phyloP scores from a whole-genome alignment of 2,888 invertebrate genomes.

The Ommatoiulus sabulosus region DNA sequence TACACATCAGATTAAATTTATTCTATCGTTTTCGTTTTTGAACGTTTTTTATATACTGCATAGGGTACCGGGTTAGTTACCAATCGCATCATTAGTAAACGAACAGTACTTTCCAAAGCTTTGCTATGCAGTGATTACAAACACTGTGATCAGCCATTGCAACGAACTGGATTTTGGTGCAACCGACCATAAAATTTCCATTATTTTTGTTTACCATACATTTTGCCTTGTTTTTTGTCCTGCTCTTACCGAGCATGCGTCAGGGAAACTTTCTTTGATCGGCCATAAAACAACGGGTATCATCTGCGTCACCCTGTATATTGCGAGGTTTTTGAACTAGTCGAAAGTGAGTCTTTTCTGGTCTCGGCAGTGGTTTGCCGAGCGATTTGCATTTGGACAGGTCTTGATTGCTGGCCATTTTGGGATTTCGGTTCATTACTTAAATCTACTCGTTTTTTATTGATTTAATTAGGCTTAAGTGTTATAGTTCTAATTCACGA shows the following conservation, averaged over 20 bases:
- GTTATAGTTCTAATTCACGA: conserved; percentile 21
- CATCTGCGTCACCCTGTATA: neutral
- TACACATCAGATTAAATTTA: too few relatives aligned
- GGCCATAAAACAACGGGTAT: neutral
- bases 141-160: neutral
- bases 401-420: conserved; percentile 38
- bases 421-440: conserved; percentile 47
- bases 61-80: too few relatives aligned
- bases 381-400: conserved; percentile 31
- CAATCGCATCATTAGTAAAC: too few relatives aligned
- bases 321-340: neutral
- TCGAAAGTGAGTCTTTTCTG: neutral
- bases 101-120: too few relatives aligned
- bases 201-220: neutral
- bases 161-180: neutral
- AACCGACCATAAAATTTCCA: neutral
- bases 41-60: too few relatives aligned
- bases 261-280: neutral
- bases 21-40: too few relatives aligned
- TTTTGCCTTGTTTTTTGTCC: neutral
- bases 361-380: conserved; percentile 31
- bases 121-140: too few relatives aligned
- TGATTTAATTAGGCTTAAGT: conserved; percentile 41
- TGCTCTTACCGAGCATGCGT: neutral
- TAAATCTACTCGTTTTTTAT: conserved; percentile 27